Conservation (phyloP, 2,113 vertebrate genomes). For the Salvelinus alpinus region DNA sequence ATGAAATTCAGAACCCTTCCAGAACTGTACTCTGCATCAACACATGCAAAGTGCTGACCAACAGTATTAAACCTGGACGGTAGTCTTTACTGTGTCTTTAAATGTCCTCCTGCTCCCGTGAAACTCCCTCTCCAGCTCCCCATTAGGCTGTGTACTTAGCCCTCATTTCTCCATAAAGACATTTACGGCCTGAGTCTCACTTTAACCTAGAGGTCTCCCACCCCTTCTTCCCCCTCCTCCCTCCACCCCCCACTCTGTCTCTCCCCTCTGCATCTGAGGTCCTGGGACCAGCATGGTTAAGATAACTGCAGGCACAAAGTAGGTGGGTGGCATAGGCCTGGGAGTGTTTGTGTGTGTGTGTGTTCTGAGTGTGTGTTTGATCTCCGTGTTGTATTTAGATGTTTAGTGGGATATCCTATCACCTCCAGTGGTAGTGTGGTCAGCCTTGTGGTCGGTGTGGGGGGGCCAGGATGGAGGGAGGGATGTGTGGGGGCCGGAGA, state of each 20-base stretch:
- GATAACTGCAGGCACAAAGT: slow-evolving; percentile 69
- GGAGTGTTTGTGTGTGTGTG: slow-evolving; percentile 15
- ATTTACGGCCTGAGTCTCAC: slow-evolving; percentile 56
- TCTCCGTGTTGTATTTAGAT: slow-evolving; percentile 79
- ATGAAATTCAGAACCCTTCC: neutral
- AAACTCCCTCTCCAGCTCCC: slow-evolving; percentile 38
- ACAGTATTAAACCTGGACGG: slow-evolving; percentile 28
- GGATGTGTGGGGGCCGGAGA: slow-evolving; percentile 37
- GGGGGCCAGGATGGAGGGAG: slow-evolving; percentile 8
- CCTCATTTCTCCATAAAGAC: slow-evolving; percentile 55
- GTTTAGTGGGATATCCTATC: slow-evolving; percentile 79
- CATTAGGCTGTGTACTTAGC: slow-evolving; percentile 43
- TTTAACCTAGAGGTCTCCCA: slow-evolving; percentile 47
- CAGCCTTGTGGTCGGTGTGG: slow-evolving; percentile 55
- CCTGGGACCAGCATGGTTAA: slow-evolving; percentile 69
- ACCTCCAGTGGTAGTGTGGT: slow-evolving; percentile 73
- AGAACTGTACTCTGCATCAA: neutral
- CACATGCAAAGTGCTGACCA: slow-evolving; percentile 1
- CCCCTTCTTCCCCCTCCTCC: slow-evolving; percentile 29
- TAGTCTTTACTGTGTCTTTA: slow-evolving; percentile 55
- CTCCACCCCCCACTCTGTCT: slow-evolving; percentile 38
- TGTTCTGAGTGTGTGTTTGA: slow-evolving; percentile 60
- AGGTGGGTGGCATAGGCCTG: slow-evolving; percentile 72
- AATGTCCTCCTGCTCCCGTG: slow-evolving; percentile 40
- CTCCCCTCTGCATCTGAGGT: slow-evolving; percentile 40